Percentiles rank a stretch among this genome's conserved stretches.
Conservation (phyloP, 2,113 vertebrate genomes). For the Aix galericulata region DNA sequence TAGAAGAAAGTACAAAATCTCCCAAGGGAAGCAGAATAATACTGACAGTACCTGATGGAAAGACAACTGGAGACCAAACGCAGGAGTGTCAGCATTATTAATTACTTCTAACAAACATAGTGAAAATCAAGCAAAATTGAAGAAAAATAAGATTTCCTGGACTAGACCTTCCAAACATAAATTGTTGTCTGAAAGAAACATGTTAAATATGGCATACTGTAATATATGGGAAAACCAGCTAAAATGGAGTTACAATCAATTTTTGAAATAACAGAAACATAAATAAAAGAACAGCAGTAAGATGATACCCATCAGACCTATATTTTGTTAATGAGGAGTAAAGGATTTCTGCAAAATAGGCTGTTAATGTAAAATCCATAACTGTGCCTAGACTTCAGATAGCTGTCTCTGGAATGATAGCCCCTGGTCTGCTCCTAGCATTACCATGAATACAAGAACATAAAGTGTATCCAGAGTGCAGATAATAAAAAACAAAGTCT, state of each 20-base stretch:
- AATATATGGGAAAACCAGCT: constrained; percentile 16
- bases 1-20: neutral
- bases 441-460: neutral
- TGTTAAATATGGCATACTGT: neutral
- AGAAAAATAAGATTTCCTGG: neutral
- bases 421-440: neutral
- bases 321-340: constrained; percentile 66
- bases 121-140: neutral
- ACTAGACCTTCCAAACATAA: constrained; percentile 26
- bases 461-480: neutral
- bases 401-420: constrained; percentile 18
- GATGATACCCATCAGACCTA: neutral
- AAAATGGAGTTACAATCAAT: constrained; percentile 42
- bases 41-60: neutral
- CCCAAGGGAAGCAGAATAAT: neutral
- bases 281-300: constrained; percentile 28
- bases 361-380: constrained; percentile 69
- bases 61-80: neutral
- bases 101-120: neutral
- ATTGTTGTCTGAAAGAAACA: neutral
- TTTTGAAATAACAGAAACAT: constrained; percentile 44
- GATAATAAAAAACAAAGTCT: neutral
- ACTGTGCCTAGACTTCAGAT: constrained; percentile 16
- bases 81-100: neutral
- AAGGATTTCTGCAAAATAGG: constrained; percentile 54